phyloP scores from a whole-genome alignment of 2,113 vertebrate genomes.

The Artemisiospiza belli region DNA sequence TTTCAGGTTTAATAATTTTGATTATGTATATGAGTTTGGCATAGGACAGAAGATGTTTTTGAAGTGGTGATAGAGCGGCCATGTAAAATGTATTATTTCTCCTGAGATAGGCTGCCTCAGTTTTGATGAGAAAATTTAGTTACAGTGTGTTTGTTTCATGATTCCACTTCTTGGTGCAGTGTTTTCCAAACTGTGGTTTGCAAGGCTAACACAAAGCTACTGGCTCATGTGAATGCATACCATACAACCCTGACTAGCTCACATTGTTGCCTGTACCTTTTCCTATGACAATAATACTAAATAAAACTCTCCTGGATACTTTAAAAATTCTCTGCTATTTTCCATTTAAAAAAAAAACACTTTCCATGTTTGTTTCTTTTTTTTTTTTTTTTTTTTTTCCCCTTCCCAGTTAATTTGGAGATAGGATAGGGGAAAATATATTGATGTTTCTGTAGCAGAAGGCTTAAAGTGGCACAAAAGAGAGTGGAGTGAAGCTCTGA shows the following conservation, averaged over 20 bases:
- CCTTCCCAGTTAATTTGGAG: background rate
- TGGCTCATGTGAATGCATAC: background rate
- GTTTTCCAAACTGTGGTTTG: background rate
- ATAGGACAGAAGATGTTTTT: background rate
- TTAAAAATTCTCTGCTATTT: background rate
- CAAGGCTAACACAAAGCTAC: background rate
- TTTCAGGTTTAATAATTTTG: background rate
- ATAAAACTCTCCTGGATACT: background rate
- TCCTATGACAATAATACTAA: background rate
- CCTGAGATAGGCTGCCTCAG: background rate
- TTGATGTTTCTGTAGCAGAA: background rate
- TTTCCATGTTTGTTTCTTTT: background rate
- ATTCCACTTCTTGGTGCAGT: background rate
- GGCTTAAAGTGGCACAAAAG: background rate
- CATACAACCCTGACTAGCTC: background rate
- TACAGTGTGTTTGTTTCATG: background rate
- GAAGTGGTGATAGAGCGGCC: background rate
- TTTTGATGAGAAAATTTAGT: background rate
- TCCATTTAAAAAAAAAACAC: background rate
- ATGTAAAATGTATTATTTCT: background rate
- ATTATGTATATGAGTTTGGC: background rate
- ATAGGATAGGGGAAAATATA: background rate
- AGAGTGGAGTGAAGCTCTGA: background rate
- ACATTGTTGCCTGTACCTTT: background rate
- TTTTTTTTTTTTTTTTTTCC: fast-evolving